Conservation (phyloP, 2,113 vertebrate genomes). For the Odobenus rosmarus region DNA sequence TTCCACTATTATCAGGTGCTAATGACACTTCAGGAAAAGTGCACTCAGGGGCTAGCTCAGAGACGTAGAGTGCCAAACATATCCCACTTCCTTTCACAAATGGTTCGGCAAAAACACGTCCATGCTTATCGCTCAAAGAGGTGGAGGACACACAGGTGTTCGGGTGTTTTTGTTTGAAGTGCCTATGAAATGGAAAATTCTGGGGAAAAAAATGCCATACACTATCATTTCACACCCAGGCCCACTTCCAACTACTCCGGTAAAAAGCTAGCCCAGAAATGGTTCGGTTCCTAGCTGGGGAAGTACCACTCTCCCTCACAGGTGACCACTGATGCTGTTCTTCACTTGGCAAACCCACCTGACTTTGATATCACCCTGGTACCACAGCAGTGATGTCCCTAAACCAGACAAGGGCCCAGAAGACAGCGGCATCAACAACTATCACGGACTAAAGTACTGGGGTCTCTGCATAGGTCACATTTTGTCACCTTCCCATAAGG, state of each 20-base stretch:
- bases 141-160: neutral
- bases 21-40: neutral
- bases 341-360: neutral
- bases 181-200: neutral
- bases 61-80: neutral
- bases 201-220: neutral
- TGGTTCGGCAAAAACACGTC: accelerated
- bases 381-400: neutral
- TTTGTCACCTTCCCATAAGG: neutral
- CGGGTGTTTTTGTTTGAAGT: neutral
- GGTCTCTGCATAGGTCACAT: neutral
- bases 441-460: neutral
- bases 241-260: neutral
- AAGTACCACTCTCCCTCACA: neutral
- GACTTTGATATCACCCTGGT: neutral
- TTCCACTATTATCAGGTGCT: neutral
- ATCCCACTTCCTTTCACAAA: neutral
- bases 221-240: neutral
- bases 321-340: neutral
- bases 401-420: neutral
- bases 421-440: neutral
- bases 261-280: no score
- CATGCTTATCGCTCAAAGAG: neutral
- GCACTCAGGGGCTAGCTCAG: neutral
- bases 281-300: neutral